phyloP scores from a whole-genome alignment of 2,888 invertebrate species.

The Achlya flavicornis region DNA sequence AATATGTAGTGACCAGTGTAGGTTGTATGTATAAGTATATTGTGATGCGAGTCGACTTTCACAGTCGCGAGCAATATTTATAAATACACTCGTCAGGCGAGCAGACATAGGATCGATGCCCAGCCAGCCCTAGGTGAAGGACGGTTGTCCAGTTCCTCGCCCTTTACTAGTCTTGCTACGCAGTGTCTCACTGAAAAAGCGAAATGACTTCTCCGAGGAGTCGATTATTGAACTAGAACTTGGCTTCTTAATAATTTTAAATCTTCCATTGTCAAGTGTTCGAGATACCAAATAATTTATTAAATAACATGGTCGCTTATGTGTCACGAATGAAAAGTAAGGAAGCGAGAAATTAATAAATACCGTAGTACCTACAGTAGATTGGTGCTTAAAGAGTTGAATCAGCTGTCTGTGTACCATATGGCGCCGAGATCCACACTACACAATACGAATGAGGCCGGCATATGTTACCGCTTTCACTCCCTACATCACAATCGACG shows the following conservation, averaged over 20 bases:
- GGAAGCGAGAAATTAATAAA: slow-evolving; percentile 26
- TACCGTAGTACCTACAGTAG: slow-evolving; percentile 24
- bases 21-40: slow-evolving; percentile 14
- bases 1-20: not conserved
- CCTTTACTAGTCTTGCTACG: slow-evolving; percentile 41
- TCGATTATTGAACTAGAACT: slow-evolving; percentile 9
- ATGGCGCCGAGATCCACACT: slow-evolving; percentile 77
- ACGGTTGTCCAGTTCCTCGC: slow-evolving; percentile 71
- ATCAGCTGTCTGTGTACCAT: slow-evolving; percentile 76
- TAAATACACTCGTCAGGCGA: slow-evolving; percentile 75
- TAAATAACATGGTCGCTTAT: not conserved
- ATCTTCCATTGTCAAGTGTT: not conserved
- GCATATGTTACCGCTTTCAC: slow-evolving; percentile 82
- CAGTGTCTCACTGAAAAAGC: slow-evolving; percentile 54
- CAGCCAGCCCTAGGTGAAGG: slow-evolving; percentile 77
- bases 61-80: slow-evolving; percentile 63
- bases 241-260: no score
- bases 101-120: slow-evolving; percentile 71
- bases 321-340: slow-evolving; percentile 21
- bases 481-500: slow-evolving; percentile 73
- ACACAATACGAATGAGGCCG: slow-evolving; percentile 78
- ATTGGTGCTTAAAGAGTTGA: slow-evolving; percentile 44
- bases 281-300: not conserved
- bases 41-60: slow-evolving; percentile 46
- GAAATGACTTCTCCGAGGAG: slow-evolving; percentile 8